A percentile compares a stretch with the other conserved stretches of the same genome.
These are phyloP conservation scores for Peribatodes rhomboidaria DNA, from an alignment of 2,888 invertebrate genomes.

Conservation along the genomic window DNA sequence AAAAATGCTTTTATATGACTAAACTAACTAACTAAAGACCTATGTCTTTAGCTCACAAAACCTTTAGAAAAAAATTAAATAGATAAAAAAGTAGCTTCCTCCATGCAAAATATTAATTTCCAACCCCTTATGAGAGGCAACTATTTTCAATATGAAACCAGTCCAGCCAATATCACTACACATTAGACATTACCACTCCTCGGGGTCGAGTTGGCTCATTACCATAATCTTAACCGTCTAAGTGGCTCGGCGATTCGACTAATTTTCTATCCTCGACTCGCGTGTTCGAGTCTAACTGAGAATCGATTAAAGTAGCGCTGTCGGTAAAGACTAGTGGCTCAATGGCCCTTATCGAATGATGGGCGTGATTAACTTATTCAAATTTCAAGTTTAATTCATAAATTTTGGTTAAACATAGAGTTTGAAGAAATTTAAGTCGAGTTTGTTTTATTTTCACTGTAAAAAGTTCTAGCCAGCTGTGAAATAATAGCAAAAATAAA, in stretches of 20 bases:
- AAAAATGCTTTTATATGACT: too few relatives aligned
- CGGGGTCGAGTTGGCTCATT: conserved; percentile 53
- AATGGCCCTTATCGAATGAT: conserved; percentile 45
- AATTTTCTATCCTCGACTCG: conserved; percentile 61
- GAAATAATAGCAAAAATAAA: too few relatives aligned
- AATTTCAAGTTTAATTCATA: too few relatives aligned
- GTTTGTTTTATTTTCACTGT: too few relatives aligned
- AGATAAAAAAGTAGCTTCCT: neutral
- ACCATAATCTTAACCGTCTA: conserved; percentile 69
- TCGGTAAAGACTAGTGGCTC: conserved; percentile 55
- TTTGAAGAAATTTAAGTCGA: too few relatives aligned
- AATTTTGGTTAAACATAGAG: too few relatives aligned
- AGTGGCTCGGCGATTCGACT: conserved; percentile 57
- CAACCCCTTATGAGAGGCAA: neutral
- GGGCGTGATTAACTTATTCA: conserved; percentile 41
- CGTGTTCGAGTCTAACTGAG: conserved; percentile 49
- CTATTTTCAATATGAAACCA: conserved; percentile 11
- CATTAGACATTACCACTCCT: conserved; percentile 22
- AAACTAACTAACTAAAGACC: too few relatives aligned
- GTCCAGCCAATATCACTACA: conserved; percentile 28
- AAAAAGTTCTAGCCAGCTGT: too few relatives aligned
- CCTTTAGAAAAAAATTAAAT: too few relatives aligned
- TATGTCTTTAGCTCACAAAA: too few relatives aligned
- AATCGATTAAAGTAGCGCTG: conserved; percentile 52
- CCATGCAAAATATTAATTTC: neutral